Evolutionary conservation across 1,140 invertebrate genomes (phyloP), one percentile per base, ranked within the genome.

Genomic region (Goniozus legneri): DNA sequence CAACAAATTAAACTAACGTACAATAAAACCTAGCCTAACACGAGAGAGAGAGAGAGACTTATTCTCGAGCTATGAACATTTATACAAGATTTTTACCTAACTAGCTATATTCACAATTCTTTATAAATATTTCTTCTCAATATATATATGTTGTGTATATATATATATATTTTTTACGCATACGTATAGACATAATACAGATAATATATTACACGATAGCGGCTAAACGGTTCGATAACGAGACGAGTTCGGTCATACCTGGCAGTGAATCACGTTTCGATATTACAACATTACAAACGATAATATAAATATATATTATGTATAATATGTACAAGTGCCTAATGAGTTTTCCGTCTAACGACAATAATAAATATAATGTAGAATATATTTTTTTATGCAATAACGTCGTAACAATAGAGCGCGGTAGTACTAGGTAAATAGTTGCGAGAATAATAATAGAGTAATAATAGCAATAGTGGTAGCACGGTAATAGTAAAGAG

Each of bases 71-170:
- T 57, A 60, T 35, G 31, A 59, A 62, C 44, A 44, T 61, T 53
- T 61, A 56, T 60, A 58, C 52, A 58, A 39, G 21, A 41, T 50
- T 44, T 56, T 51, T n/a, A 3, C 40, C 44, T 51, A 58, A 58
- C 52, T 62, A 65, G 30, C n/a, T n/a, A n/a, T 62, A 62, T 67
- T 56, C 54, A 68, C 56, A 60, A 56, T 50, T 64, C 48, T 56
- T 58, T 54, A 50, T 52, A 15, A 37, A 45, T 40, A 20, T 44
- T 19, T 34, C 24, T 27, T 27, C 10, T 4, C 19, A 21, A 21
- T 35, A 10, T 44, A 30, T 27, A 20, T 19, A n/a, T 20, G 15
- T 16, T 37, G 15, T 30, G 13, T 45, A 31, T 32, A 12, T 14
- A 14, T 20, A 18, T 44, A 33, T 34, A 14, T 24, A 10, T 22